Evolutionary conservation across 1,140 invertebrate species (phyloP), one percentile per base, ranked within the genome.

Genomic region (Mesaphorura yosii): DNA sequence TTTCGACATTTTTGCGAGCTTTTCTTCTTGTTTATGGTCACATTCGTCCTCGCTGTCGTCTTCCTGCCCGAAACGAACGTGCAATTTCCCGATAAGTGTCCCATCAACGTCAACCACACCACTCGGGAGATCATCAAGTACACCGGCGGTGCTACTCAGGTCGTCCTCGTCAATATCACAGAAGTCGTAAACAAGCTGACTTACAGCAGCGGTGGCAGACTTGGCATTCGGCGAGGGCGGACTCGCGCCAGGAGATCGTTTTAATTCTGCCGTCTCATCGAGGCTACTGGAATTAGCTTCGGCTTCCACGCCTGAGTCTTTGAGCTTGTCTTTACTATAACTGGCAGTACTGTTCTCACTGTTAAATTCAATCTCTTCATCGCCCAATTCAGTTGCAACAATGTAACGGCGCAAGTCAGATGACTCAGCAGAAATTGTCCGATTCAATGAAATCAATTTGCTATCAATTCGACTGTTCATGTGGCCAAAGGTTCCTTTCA

Each of bases 61-160:
- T n/a, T 52, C 55, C 29, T 20, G 5, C 4, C 54, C 54, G 37
- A 48, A 48, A 19, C 27, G 5, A 7, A 48, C 6, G 27, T 48
- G 31, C n/a, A 31, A 28, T 29, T 27, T 3, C 3, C 19, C 17
- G 26, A 57, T 34, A 10, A 52, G 26, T 34, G 40, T 27, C 10
- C 55, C 55, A 25, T 51, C 55, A 40, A 57, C 40, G 37, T 57
- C 55, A 22, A 57, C 45, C 10, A 57, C 20, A 39, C 44, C 55
- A 48, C 42, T 52, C 19, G 55, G 55, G 17, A 57, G 34, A 25
- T 57, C 55, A 31, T 23, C 38, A 3, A 50, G 49, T 2, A 57
- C 26, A 4, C 44, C 49, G 5, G 42, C n/a, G 31, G 10, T 34
- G 10, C 10, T n/a, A 25, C 42, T 52, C 20, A 57, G 7, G 26